Evolutionary conservation across 2,797 vertebrate genomes (phyloP).

Genomic region (Danionella dracula): DNA sequence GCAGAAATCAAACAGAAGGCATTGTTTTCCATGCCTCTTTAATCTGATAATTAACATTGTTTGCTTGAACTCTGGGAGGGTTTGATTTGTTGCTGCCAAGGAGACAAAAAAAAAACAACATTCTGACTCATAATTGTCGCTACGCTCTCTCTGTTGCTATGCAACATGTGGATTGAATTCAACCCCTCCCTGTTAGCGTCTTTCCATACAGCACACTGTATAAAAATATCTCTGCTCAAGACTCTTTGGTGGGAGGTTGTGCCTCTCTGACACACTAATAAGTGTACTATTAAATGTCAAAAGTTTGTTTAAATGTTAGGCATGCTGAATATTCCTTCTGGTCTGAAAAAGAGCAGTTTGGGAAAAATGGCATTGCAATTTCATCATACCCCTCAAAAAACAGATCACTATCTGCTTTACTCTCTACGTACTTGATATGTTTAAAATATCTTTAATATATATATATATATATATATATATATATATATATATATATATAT

Average conservation of each 20-base stretch:
- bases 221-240: constrained; percentile 20
- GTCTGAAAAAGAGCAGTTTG: too few species aligned
- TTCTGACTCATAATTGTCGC: constrained; percentile 39
- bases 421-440: too few species aligned
- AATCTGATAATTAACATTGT: constrained; percentile 37
- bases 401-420: too few species aligned
- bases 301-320: constrained; percentile 30
- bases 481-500: too few species aligned
- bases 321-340: not conserved
- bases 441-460: too few species aligned
- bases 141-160: constrained; percentile 40
- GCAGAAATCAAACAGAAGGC: constrained; percentile 22
- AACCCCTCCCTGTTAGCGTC: not conserved
- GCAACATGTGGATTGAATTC: constrained; percentile 36
- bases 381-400: too few species aligned
- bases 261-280: constrained; percentile 24
- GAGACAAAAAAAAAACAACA: constrained; percentile 19
- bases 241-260: not conserved
- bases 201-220: not conserved
- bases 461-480: too few species aligned
- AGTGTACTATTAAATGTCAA: constrained; percentile 37
- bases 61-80: constrained; percentile 10
- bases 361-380: too few species aligned
- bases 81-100: constrained; percentile 5
- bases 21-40: constrained; percentile 21